Percentiles rank a stretch among this genome's conserved stretches.
Evolutionary conservation across 2,113 vertebrate genomes (phyloP).

Genomic region (Sisor rabdophorus): DNA sequence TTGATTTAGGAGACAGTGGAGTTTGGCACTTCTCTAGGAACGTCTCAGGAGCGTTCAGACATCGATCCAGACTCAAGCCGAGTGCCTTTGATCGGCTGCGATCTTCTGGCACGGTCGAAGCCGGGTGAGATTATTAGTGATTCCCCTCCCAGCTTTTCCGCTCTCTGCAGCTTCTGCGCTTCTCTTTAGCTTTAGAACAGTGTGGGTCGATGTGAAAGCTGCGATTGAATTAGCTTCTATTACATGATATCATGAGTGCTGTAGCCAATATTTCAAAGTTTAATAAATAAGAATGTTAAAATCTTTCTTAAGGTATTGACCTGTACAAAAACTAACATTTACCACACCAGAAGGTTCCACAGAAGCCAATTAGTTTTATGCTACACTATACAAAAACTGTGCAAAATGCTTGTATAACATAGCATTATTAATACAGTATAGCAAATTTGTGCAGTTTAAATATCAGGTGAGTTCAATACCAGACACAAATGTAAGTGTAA

Average conservation of each 20-base stretch:
- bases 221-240: neutral
- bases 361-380: no score
- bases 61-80: conserved; percentile 4
- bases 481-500: conserved; percentile 56
- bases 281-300: neutral
- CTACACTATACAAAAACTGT: no score
- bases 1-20: neutral
- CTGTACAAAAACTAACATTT: no score
- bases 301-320: neutral
- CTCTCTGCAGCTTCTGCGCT: neutral
- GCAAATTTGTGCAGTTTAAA: neutral
- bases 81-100: conserved; percentile 3
- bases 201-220: neutral
- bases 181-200: neutral
- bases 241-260: conserved; percentile 11
- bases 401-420: neutral
- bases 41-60: neutral
- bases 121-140: neutral
- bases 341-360: no score
- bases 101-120: neutral
- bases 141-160: conserved; percentile 4
- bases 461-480: conserved; percentile 13
- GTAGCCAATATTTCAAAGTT: neutral
- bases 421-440: neutral
- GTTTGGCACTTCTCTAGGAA: neutral